Base-by-base conservation (phyloP, 2,113 vertebrate genomes). In the Pseudorasbora parva region DNA sequence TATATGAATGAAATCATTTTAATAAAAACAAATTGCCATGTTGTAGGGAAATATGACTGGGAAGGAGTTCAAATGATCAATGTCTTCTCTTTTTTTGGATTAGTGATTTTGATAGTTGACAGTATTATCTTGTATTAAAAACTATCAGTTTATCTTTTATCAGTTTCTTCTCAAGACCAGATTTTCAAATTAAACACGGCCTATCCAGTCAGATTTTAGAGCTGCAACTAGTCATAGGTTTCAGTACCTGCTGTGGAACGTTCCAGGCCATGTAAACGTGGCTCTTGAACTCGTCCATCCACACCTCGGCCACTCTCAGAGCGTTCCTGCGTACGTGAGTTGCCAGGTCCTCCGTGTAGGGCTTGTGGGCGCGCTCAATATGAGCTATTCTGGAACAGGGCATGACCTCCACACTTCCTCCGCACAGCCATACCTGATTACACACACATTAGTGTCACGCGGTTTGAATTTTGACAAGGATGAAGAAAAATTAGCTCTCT, bases 221-320 rank as follows among this genome's bases (percentile, higher is more conserved):
- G 21, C 10, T 23, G 23, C 9, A 27, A 51, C 5, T 30, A 8
- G 5, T 68, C 33, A 41, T 21, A 75, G 25, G 0, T 37, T 49
- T 23, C n/a, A 14, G 45, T 74, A 98, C 97, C 15, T 95, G 96
- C 91, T 96, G 96, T 17, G 97, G 97, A 86, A 99, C 93, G 73
- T 99, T 99, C 98, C 97, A 99, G 15, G 98, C 98, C 97, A 99
- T 98, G 94, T 98, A 98, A 33, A 99, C 97, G 0, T 99, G 97
- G 0, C 94, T 97, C 88, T 96, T 98, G 94, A 96, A 96, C 88
- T 97, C 92, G 0, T 98, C 98, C 98, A 99, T 99, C 98, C 98
- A 99, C 33, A 99, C 97, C 90, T 99, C 98, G 0, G 98, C 98
- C 0, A 95, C 97, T 8, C 98, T 91, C 87, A 99, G 93, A 0